phyloP scores from a whole-genome alignment of 2,797 vertebrate genomes.

The Molothrus ater region DNA sequence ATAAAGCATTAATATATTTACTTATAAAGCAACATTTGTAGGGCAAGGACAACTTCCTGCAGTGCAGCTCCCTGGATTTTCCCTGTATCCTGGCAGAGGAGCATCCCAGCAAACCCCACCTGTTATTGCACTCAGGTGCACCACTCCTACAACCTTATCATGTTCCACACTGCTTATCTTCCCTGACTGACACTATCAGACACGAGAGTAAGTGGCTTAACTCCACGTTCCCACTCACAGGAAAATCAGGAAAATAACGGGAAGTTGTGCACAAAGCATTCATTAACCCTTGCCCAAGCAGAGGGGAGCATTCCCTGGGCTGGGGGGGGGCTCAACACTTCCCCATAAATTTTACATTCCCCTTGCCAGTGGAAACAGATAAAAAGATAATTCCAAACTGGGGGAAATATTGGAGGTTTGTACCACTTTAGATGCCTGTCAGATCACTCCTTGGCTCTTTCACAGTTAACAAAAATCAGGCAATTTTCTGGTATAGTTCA shows the following conservation, averaged over 20 bases:
- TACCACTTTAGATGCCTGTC: not conserved
- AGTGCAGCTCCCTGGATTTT: not conserved
- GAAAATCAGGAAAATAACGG: not conserved
- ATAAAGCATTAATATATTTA: not conserved
- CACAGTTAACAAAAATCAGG: not conserved
- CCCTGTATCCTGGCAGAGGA: not conserved
- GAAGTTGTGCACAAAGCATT: not conserved
- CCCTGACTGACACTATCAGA: not conserved
- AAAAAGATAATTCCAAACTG: not conserved
- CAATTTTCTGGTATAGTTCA: not conserved
- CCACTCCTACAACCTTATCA: not conserved
- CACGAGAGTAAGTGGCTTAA: not conserved
- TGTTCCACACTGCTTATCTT: not conserved
- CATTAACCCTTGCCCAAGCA: not conserved
- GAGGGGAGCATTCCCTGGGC: not conserved
- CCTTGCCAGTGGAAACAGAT: not conserved
- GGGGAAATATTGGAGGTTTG: not conserved
- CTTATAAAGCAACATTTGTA: not conserved
- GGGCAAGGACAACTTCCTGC: not conserved
- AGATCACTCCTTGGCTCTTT: not conserved
- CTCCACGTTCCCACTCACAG: not conserved
- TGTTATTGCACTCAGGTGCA: not conserved
- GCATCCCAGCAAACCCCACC: not conserved
- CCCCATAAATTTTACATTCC: not conserved
- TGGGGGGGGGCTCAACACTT: not conserved